phyloP scores from a whole-genome alignment of 2,797 vertebrate species.

The Pangasius djambal region DNA sequence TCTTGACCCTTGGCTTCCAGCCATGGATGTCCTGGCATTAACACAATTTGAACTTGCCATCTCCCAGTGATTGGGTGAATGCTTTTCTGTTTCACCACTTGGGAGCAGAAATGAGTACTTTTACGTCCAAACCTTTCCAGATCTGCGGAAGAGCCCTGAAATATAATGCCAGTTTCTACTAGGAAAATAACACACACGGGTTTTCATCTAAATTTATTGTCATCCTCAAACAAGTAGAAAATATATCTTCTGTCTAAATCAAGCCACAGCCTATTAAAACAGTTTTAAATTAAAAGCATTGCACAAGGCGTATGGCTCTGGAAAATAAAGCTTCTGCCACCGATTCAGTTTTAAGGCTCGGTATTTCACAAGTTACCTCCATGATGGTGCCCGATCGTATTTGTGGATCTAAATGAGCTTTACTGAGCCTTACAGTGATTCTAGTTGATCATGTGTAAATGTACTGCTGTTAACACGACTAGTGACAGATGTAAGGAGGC shows the following conservation, averaged over 20 bases:
- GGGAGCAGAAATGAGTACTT: neutral
- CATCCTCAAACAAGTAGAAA: constrained; percentile 79
- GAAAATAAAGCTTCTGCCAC: constrained; percentile 59
- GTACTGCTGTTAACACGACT: constrained; percentile 41
- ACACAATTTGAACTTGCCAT: neutral
- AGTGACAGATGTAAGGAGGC: constrained; percentile 43
- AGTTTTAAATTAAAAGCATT: constrained; percentile 71
- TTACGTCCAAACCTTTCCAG: neutral
- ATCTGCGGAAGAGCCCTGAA: neutral
- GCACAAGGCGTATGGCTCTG: constrained; percentile 69
- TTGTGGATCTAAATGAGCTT: constrained; percentile 42
- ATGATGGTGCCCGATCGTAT: constrained; percentile 44
- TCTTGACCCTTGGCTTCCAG: neutral
- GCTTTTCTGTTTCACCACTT: neutral
- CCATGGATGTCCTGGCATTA: neutral
- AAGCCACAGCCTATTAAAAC: constrained; percentile 69
- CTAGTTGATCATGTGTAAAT: constrained; percentile 36
- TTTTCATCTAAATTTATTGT: constrained; percentile 76
- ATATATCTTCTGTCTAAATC: constrained; percentile 75
- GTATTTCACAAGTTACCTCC: constrained; percentile 42
- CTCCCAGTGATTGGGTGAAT: neutral
- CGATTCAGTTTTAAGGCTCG: constrained; percentile 57
- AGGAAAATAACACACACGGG: neutral
- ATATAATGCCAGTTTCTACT: neutral
- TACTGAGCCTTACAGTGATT: constrained; percentile 51